phyloP scores from a whole-genome alignment of 1,140 invertebrate genomes.

The Drosophila pruinosa region DNA sequence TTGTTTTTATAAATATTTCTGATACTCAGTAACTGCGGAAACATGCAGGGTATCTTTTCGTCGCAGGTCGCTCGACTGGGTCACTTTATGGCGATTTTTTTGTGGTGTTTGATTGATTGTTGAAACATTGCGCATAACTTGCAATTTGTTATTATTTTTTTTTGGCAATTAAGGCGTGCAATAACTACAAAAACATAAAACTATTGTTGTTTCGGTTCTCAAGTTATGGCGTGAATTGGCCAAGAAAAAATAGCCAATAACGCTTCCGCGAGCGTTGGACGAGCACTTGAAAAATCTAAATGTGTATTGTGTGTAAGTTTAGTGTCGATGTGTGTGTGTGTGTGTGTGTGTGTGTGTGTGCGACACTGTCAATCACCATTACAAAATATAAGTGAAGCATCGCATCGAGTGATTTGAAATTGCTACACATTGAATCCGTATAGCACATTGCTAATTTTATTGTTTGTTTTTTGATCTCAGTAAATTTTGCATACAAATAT shows the following conservation, averaged over 20 bases:
- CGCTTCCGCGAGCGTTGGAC: slow-evolving; percentile 41
- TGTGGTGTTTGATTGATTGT: slow-evolving; percentile 34
- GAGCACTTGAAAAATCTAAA: slow-evolving; percentile 31
- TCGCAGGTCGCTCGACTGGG: neutral
- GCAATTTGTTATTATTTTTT: slow-evolving; percentile 28
- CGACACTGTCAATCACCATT: slow-evolving; percentile 36
- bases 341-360: slow-evolving; percentile 22
- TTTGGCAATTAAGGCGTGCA: slow-evolving; percentile 40
- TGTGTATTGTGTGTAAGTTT: slow-evolving; percentile 6
- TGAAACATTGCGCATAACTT: slow-evolving; percentile 35
- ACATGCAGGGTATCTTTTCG: slow-evolving; percentile 3
- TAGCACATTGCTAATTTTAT: slow-evolving; percentile 16
- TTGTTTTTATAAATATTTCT: no score
- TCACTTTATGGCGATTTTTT: neutral
- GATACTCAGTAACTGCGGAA: no score
- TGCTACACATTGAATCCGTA: slow-evolving; percentile 5
- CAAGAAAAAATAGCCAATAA: slow-evolving; percentile 23
- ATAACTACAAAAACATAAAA: slow-evolving; percentile 17
- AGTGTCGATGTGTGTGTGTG: neutral
- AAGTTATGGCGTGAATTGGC: slow-evolving; percentile 11
- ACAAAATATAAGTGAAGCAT: slow-evolving; percentile 26
- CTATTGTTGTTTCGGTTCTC: slow-evolving; percentile 1
- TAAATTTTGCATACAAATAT: slow-evolving; percentile 13
- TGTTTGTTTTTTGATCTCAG: neutral
- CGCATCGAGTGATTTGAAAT: slow-evolving; percentile 37